Evolutionary conservation across 1,140 invertebrate species (phyloP), one percentile per base, ranked within the genome.

Genomic region (Drosophila sucinea): DNA sequence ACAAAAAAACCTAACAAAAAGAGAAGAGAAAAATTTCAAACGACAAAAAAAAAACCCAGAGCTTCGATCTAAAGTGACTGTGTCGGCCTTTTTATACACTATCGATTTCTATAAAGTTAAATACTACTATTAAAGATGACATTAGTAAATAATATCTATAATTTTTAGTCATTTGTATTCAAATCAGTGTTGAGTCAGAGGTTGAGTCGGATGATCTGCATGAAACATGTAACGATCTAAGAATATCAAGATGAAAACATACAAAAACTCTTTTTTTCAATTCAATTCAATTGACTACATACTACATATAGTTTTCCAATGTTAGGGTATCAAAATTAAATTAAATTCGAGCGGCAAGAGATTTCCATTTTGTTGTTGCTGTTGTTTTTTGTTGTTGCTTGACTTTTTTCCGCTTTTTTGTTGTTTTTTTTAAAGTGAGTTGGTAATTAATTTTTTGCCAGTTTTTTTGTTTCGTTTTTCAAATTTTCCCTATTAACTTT

Each of bases 361-460:
- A 80, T 51, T 51, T 51, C 44, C 44, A 51, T 51, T 51, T 51
- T 47, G 17, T 25, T 47, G 41, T 47, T 51, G 44, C 5, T 51
- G 7, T 33, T 55, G 60, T n/a, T 66, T 74, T 75, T 75, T 70
- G 51, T 60, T 61, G 60, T 38, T 66, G 3, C 11, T 40, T 41
- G n/a, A 41, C 57, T 67, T 60, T 38, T 41, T 29, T 61, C 40
- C 56, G 44, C 58, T 64, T 61, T 70, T 40, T 51, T 70, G 23
- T 32, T 25, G 62, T 63, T 65, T 61, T 67, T 51, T 44, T 55
- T 35, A 67, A 72, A 74, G 68, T 77, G 71, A 63, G 57, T 80
- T 67, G 80, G 68, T 81, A 83, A 83, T 81, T 83, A 79, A 81
- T 78, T 72, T 72, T 83, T 63, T 70, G 57, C 27, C 32, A 44